Evolutionary conservation across 2,797 vertebrate genomes (phyloP).

Genomic region (Pangasius macronema): DNA sequence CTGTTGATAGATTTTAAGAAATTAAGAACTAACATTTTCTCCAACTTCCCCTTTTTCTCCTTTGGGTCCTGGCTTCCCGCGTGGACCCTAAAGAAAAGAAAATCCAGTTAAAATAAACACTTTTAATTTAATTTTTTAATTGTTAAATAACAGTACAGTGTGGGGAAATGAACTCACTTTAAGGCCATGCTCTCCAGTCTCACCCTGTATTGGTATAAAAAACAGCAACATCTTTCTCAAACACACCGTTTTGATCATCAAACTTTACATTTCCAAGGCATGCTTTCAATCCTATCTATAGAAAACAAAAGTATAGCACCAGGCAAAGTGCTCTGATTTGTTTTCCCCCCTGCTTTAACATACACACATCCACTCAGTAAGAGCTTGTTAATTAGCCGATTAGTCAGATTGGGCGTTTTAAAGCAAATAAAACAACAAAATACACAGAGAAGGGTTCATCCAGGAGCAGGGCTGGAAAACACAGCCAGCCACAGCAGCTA

Average conservation of each 20-base stretch:
- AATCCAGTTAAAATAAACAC: background rate
- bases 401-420: no score
- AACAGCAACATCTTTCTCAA: background rate
- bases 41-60: conserved; percentile 83
- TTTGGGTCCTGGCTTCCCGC: conserved; percentile 81
- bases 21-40: conserved; percentile 74
- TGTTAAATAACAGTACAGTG: background rate
- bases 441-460: background rate
- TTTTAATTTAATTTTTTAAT: no score
- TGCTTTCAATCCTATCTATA: background rate
- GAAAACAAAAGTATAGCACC: background rate
- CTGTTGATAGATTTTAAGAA: background rate
- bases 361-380: background rate
- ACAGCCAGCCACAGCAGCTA: background rate
- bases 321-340: background rate
- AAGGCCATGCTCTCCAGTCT: conserved; percentile 75
- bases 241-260: background rate
- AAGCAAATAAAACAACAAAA: background rate
- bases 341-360: background rate
- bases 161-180: conserved; percentile 71
- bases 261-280: background rate
- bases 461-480: background rate
- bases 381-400: background rate
- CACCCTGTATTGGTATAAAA: conserved; percentile 74
- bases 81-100: conserved; percentile 75